A percentile compares a stretch with the other conserved stretches of the same genome.
These are phyloP conservation scores for Epinephelus moara DNA, from an alignment of 2,113 vertebrate species.

Conservation along the genomic window DNA sequence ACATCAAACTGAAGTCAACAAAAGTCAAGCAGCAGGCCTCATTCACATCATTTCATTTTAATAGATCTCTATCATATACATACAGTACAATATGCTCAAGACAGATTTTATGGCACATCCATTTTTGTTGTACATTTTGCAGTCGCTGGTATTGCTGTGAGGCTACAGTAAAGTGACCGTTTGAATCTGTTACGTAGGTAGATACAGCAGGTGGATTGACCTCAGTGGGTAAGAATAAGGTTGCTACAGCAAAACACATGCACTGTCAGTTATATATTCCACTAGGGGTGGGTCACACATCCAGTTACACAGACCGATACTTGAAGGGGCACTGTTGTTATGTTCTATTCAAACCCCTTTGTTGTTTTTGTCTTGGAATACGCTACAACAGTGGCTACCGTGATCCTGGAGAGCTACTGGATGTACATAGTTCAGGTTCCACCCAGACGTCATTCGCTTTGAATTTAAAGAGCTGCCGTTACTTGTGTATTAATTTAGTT, in stretches of 20 bases:
- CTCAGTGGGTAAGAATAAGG: conserved; percentile 61
- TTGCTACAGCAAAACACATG: conserved; percentile 82
- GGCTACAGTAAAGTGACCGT: conserved; percentile 79
- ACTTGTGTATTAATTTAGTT: neutral
- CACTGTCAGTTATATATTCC: conserved; percentile 79
- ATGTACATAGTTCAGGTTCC: conserved; percentile 51
- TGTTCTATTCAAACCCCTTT: conserved; percentile 47
- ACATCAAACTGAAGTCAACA: neutral
- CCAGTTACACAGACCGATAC: conserved; percentile 73
- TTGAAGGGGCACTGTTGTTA: conserved; percentile 45
- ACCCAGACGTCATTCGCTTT: neutral
- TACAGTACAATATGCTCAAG: conserved; percentile 83
- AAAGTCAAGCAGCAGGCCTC: neutral
- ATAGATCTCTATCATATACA: conserved; percentile 84
- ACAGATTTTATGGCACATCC: conserved; percentile 82
- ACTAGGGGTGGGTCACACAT: conserved; percentile 68
- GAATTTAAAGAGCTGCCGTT: conserved; percentile 59
- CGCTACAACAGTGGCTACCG: conserved; percentile 80
- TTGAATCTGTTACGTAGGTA: conserved; percentile 63
- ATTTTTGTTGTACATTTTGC: conserved; percentile 80
- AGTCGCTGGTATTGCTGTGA: conserved; percentile 82
- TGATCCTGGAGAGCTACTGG: conserved; percentile 64
- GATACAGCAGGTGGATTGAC: conserved; percentile 68
- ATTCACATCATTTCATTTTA: conserved; percentile 75
- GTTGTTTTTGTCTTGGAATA: conserved; percentile 66